Conservation (phyloP, 2,888 invertebrate species). For the Nycteola revayana region DNA sequence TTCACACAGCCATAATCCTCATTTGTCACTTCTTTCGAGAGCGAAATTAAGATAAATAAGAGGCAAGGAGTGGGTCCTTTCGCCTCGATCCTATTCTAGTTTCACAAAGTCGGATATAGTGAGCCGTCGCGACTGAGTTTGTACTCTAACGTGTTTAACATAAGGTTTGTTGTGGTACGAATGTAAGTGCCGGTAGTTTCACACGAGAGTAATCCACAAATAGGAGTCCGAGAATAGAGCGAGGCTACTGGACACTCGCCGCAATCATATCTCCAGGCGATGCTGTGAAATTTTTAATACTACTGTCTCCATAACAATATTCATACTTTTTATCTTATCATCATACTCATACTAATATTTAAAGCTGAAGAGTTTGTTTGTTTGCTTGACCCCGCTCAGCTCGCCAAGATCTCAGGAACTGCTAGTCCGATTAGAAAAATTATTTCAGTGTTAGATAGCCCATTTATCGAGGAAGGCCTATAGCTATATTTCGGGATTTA, state of each 20-base stretch:
- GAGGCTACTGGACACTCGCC: slow-evolving; percentile 76
- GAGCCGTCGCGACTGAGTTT: slow-evolving; percentile 36
- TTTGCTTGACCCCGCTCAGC: too few relatives aligned
- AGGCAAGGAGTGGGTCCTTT: slow-evolving; percentile 73
- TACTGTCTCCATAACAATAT: slow-evolving; percentile 29
- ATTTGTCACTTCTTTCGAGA: slow-evolving; percentile 69
- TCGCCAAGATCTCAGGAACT: too few relatives aligned
- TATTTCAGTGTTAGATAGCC: too few relatives aligned
- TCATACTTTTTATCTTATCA: too few relatives aligned
- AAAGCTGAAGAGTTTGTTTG: too few relatives aligned
- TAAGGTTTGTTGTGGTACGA: slow-evolving; percentile 57
- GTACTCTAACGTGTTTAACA: slow-evolving; percentile 43
- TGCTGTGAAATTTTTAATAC: slow-evolving; percentile 49
- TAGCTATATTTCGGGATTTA: too few relatives aligned
- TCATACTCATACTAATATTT: too few relatives aligned
- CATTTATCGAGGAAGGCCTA: too few relatives aligned
- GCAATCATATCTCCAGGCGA: slow-evolving; percentile 69
- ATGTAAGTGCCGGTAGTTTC: slow-evolving; percentile 53
- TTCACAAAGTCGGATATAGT: slow-evolving; percentile 47
- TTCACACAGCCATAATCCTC: slow-evolving; percentile 58
- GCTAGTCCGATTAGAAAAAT: too few relatives aligned
- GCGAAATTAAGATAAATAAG: slow-evolving; percentile 78
- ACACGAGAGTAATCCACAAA: slow-evolving; percentile 74
- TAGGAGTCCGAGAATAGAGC: slow-evolving; percentile 80
- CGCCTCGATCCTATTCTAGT: slow-evolving; percentile 45